Conservation (phyloP, 2,888 invertebrate genomes). For the Aradus depressus region DNA sequence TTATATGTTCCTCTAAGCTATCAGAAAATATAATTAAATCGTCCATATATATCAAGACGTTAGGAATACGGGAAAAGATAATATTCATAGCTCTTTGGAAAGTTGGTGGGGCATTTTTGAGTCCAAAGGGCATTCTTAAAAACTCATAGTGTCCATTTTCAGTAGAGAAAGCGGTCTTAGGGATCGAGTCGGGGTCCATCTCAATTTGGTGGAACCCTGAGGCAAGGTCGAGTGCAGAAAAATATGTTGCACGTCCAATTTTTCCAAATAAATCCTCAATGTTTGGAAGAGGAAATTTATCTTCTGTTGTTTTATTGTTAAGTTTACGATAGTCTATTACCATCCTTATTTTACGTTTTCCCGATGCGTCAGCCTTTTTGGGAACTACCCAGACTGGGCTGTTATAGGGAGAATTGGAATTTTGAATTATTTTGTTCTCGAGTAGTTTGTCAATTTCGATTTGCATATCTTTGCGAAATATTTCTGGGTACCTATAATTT, state of each 20-base stretch:
- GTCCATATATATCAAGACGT: conserved; percentile 19
- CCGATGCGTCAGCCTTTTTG: no score
- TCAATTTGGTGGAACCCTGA: conserved; percentile 17
- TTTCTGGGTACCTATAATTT: conserved; percentile 21
- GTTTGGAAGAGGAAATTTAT: conserved; percentile 19
- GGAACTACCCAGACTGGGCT: conserved; percentile 16
- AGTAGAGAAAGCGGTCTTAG: conserved; percentile 18
- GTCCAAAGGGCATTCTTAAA: conserved; percentile 13
- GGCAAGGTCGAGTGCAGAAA: conserved; percentile 8
- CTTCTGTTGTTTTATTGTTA: conserved; percentile 16
- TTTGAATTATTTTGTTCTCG: conserved; percentile 22
- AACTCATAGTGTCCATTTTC: no score
- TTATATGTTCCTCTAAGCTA: conserved; percentile 11
- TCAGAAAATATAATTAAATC: conserved; percentile 17
- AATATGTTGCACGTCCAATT: conserved; percentile 17
- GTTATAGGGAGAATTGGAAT: no score
- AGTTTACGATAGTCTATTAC: conserved; percentile 19
- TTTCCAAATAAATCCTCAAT: conserved; percentile 18
- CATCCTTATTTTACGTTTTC: conserved; percentile 13
- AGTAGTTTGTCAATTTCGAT: conserved; percentile 17
- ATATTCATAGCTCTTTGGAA: conserved; percentile 16
- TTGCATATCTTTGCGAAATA: conserved; percentile 14
- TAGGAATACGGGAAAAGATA: conserved; percentile 10
- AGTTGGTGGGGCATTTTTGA: conserved; percentile 17
- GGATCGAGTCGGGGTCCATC: conserved; percentile 7